Evolutionary conservation across 2,113 vertebrate genomes (phyloP).

Genomic region (Dasypus novemcinctus): DNA sequence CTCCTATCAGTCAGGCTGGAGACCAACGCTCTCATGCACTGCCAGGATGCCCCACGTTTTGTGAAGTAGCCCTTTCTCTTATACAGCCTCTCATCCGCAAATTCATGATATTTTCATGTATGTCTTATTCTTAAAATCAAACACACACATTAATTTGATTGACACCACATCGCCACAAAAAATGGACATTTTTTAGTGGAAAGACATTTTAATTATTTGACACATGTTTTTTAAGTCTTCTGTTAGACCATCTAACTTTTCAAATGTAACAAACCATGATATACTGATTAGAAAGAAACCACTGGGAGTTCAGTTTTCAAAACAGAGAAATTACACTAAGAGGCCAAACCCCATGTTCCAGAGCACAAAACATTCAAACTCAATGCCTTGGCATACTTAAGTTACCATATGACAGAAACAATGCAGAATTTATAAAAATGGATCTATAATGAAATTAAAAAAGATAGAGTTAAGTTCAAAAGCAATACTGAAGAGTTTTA

Average conservation of each 20-base stretch:
- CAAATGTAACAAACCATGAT: conserved; percentile 56
- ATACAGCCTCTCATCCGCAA: neutral
- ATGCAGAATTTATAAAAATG: neutral
- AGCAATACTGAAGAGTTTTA: conserved; percentile 39
- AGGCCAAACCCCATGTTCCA: conserved; percentile 3
- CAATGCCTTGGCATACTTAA: conserved; percentile 27
- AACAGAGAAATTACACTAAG: conserved; percentile 48
- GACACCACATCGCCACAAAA: conserved; percentile 45
- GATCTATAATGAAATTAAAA: neutral
- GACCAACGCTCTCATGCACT: neutral
- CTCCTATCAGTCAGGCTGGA: neutral
- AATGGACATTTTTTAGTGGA: conserved; percentile 58
- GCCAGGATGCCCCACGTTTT: neutral
- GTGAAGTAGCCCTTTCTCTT: conserved; percentile 1
- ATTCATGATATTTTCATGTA: conserved; percentile 8
- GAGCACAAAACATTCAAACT: conserved; percentile 12
- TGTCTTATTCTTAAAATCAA: conserved; percentile 29
- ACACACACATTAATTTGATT: neutral
- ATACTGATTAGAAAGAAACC: conserved; percentile 65
- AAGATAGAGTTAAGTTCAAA: conserved; percentile 2
- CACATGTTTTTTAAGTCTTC: conserved; percentile 58
- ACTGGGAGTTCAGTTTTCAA: conserved; percentile 45
- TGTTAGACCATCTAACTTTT: conserved; percentile 60
- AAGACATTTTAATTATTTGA: conserved; percentile 62
- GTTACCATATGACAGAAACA: conserved; percentile 37